These are phyloP conservation scores for Neopelma chrysocephalum DNA, from an alignment of 2,797 vertebrate genomes.

Conservation along the genomic window DNA sequence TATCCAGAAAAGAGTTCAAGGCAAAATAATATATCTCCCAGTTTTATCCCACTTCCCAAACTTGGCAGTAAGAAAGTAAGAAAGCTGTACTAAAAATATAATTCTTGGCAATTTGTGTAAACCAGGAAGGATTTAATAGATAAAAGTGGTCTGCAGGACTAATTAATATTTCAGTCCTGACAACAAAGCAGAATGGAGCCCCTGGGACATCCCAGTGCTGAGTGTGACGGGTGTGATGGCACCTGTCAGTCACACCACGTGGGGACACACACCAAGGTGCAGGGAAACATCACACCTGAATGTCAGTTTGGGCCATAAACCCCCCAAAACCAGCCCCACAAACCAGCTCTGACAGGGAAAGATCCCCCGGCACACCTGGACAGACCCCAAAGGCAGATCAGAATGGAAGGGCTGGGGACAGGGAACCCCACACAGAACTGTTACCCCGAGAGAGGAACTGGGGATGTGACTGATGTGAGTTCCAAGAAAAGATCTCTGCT, in stretches of 20 bases:
- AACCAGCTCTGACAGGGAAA: neutral
- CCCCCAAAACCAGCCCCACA: neutral
- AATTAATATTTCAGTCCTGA: neutral
- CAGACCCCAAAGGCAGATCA: neutral
- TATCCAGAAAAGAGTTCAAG: neutral
- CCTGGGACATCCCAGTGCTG: neutral
- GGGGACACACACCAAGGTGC: neutral
- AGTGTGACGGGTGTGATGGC: fast-evolving
- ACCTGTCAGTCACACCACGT: fast-evolving
- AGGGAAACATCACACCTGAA: neutral
- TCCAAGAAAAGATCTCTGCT: neutral
- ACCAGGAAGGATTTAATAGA: neutral
- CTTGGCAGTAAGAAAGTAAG: neutral
- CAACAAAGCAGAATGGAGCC: neutral
- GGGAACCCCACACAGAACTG: neutral
- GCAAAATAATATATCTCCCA: neutral
- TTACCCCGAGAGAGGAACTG: neutral
- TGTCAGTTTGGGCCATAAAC: neutral
- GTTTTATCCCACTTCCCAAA: neutral
- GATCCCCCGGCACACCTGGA: fast-evolving
- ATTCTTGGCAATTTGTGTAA: neutral
- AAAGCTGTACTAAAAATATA: neutral
- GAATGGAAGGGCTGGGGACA: fast-evolving
- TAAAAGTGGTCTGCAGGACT: neutral
- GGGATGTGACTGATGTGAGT: neutral